A percentile compares a stretch with the other conserved stretches of the same genome.
Evolutionary conservation across 2,113 vertebrate species (phyloP).

Genomic region (Cochlearius cochlearius): DNA sequence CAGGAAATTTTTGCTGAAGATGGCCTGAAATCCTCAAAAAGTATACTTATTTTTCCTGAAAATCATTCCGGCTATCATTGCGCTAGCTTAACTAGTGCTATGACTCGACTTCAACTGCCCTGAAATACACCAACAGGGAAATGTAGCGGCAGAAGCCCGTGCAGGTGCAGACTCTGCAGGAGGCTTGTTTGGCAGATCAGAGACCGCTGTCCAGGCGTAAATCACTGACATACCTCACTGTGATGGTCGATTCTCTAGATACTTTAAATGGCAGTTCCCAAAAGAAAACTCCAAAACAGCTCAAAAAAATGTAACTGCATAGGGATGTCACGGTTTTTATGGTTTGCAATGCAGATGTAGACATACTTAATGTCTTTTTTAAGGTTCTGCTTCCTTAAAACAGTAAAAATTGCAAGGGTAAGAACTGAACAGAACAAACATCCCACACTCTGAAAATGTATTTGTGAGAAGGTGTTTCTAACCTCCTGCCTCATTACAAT

Average conservation of each 20-base stretch:
- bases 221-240: background rate
- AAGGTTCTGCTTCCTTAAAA: background rate
- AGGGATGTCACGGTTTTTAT: background rate
- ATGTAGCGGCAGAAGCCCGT: background rate
- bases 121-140: background rate
- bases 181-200: background rate
- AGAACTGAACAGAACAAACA: background rate
- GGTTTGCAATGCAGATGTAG: background rate
- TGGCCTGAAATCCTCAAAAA: background rate
- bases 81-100: background rate
- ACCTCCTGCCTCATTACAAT: background rate
- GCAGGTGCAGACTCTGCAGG: background rate
- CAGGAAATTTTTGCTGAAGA: background rate
- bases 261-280: background rate
- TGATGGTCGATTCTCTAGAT: background rate
- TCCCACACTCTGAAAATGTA: background rate
- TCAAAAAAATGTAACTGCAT: background rate
- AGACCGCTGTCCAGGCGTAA: background rate
- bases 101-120: background rate
- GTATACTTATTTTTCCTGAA: background rate
- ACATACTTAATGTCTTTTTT: background rate
- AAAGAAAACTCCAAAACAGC: background rate
- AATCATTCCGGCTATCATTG: background rate
- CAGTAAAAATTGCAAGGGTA: background rate
- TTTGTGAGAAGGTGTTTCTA: background rate